Evolutionary conservation across 2,888 invertebrate genomes (phyloP).

Genomic region (Iphiclides podalirius): DNA sequence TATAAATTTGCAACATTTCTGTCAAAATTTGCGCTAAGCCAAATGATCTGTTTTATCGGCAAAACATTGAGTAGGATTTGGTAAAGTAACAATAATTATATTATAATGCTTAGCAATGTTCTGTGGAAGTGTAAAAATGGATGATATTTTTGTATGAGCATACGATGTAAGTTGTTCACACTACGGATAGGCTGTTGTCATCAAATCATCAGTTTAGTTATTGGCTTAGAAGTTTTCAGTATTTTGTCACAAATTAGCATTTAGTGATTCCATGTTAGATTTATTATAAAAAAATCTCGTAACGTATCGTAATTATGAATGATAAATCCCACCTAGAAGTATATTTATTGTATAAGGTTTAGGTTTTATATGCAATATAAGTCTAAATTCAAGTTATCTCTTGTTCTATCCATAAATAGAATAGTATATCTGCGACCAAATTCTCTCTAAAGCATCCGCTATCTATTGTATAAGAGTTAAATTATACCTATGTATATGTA

Average conservation of each 20-base stretch:
- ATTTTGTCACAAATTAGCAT: conserved; percentile 34
- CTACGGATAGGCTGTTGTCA: conserved; percentile 43
- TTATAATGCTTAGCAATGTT: conserved; percentile 63
- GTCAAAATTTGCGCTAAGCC: conserved; percentile 5
- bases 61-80: conserved; percentile 3
- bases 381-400: conserved; percentile 24
- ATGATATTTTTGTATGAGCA: conserved; percentile 77
- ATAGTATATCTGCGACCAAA: not conserved
- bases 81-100: conserved; percentile 27
- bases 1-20: not conserved
- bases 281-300: conserved; percentile 31
- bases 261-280: conserved; percentile 28
- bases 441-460: conserved; percentile 12
- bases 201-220: conserved; percentile 16
- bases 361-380: conserved; percentile 30
- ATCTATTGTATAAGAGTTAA: conserved; percentile 7
- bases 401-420: conserved; percentile 20
- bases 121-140: conserved; percentile 65
- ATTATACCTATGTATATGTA: conserved; percentile 21
- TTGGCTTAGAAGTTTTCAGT: conserved; percentile 31
- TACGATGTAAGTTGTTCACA: conserved; percentile 61
- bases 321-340: conserved; percentile 67
- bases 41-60: not conserved
- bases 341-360: conserved; percentile 65
- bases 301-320: conserved; percentile 34